phyloP scores from a whole-genome alignment of 1,140 invertebrate species.

The Hirudo medicinalis region DNA sequence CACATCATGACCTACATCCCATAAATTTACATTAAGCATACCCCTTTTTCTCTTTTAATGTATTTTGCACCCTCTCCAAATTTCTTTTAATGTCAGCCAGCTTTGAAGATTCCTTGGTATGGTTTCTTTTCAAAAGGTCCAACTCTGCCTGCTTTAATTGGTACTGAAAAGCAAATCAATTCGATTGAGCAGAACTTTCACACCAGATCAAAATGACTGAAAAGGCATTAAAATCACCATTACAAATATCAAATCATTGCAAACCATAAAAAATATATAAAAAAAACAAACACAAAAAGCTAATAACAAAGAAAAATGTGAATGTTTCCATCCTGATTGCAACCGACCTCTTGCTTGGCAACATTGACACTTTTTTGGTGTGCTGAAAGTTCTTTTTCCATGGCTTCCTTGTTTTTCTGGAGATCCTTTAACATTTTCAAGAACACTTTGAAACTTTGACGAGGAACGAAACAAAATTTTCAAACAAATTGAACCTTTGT shows the following conservation, averaged over 20 bases:
- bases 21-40: slow-evolving; percentile 18
- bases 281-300: no score
- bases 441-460: neutral
- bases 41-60: slow-evolving; percentile 33
- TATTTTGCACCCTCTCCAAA: slow-evolving; percentile 30
- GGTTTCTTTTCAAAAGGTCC: slow-evolving; percentile 62
- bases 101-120: slow-evolving; percentile 60
- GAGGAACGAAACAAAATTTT: neutral
- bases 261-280: no score
- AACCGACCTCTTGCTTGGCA: slow-evolving; percentile 51
- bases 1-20: no score
- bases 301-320: neutral
- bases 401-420: slow-evolving; percentile 39
- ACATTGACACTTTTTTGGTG: slow-evolving; percentile 58
- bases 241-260: no score
- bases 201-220: neutral
- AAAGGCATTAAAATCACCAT: neutral
- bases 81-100: slow-evolving; percentile 49
- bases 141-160: slow-evolving; percentile 66
- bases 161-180: slow-evolving; percentile 41
- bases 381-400: slow-evolving; percentile 49
- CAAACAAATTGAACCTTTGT: slow-evolving; percentile 30
- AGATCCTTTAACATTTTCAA: slow-evolving; percentile 29
- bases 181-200: no score
- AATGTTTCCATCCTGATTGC: neutral